Conservation (phyloP, 2,797 vertebrate genomes). For the Darevskia nairensis region DNA sequence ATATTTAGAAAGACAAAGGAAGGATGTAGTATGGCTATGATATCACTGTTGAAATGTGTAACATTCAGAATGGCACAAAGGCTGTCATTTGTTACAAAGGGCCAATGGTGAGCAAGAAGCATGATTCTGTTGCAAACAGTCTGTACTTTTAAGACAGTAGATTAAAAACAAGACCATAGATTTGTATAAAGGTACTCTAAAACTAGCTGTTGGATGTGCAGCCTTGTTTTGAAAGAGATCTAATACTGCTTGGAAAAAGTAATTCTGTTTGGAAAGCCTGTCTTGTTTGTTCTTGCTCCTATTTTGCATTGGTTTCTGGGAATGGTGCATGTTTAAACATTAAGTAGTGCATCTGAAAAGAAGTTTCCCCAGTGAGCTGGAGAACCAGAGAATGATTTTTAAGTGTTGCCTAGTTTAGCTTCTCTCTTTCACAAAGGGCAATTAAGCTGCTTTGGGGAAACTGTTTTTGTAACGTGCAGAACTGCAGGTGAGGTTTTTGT, state of each 20-base stretch:
- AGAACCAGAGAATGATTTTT: slow-evolving; percentile 25
- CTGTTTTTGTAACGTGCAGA: slow-evolving; percentile 52
- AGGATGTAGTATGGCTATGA: neutral
- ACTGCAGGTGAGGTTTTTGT: slow-evolving; percentile 40
- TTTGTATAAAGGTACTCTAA: neutral
- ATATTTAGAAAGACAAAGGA: neutral
- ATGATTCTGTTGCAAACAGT: neutral
- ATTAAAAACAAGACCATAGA: neutral
- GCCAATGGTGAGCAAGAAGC: neutral
- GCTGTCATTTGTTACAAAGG: neutral
- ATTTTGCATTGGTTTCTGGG: slow-evolving; percentile 9
- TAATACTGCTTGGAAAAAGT: neutral
- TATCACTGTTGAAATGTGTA: neutral
- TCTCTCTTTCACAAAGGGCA: slow-evolving; percentile 53
- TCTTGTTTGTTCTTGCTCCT: neutral
- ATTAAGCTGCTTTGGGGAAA: slow-evolving; percentile 39
- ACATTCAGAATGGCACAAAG: neutral
- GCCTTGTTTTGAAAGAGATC: neutral
- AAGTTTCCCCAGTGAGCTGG: slow-evolving; percentile 40
- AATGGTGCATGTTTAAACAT: neutral
- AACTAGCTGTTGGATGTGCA: neutral
- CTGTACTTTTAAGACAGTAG: neutral
- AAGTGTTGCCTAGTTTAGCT: slow-evolving; percentile 33
- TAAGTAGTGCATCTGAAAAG: neutral
- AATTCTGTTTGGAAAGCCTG: neutral